phyloP scores from a whole-genome alignment of 2,797 vertebrate species.

The Streptopelia turtur region DNA sequence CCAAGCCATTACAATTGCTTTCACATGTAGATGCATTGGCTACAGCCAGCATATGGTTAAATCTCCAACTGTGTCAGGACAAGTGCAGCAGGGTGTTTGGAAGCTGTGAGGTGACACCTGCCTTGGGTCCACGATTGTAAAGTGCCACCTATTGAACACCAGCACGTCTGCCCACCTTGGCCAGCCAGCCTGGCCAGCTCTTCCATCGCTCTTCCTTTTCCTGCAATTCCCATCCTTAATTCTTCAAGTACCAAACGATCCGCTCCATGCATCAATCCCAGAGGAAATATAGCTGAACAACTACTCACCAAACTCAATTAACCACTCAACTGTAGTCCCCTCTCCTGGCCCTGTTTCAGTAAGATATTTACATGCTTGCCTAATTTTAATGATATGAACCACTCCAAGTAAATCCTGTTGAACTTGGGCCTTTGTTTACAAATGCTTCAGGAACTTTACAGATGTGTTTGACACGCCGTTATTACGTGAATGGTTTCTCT shows the following conservation, averaged over 20 bases:
- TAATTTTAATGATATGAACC: not conserved
- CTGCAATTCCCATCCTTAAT: not conserved
- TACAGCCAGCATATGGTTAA: slow-evolving; percentile 33
- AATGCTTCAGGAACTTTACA: not conserved
- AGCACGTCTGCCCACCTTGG: not conserved
- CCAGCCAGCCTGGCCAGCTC: accelerated
- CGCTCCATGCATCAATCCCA: accelerated
- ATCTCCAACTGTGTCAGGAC: not conserved
- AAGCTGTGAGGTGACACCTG: not conserved
- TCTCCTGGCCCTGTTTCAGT: not conserved
- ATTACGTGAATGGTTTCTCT: slow-evolving; percentile 16
- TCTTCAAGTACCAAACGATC: not conserved
- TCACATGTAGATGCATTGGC: not conserved
- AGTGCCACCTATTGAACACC: not conserved
- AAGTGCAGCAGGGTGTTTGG: not conserved
- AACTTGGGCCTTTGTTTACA: not conserved
- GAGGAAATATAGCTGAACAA: not conserved
- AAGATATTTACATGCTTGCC: not conserved
- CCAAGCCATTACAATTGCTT: slow-evolving; percentile 38
- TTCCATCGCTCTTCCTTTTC: not conserved
- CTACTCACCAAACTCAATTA: not conserved
- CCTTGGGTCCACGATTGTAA: not conserved
- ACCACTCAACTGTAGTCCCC: not conserved
- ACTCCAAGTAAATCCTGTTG: not conserved
- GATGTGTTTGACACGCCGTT: not conserved